phyloP scores from a whole-genome alignment of 2,888 invertebrate genomes.

The Gymnoscelis rufifasciata region DNA sequence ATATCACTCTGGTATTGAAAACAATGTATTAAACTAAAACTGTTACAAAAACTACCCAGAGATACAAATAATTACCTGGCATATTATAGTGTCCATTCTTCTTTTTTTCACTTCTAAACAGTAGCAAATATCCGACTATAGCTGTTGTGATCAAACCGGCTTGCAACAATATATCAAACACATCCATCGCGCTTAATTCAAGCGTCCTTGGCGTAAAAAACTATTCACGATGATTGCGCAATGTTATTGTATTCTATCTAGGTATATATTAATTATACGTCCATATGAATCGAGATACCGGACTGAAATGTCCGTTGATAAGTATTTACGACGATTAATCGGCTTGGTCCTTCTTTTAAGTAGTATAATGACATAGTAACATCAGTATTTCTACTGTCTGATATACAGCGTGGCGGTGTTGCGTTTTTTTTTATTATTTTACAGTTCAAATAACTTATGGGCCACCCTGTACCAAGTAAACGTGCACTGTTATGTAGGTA shows the following conservation, averaged over 20 bases:
- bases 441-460: too few relatives aligned
- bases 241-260: not conserved
- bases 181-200: constrained; percentile 42
- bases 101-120: constrained; percentile 44
- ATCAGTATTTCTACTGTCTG: too few relatives aligned
- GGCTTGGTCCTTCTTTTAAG: too few relatives aligned
- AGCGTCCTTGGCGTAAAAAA: not conserved
- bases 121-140: constrained; percentile 54
- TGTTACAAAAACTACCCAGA: not conserved
- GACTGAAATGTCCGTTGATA: too few relatives aligned
- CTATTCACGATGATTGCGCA: not conserved
- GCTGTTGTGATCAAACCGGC: constrained; percentile 53
- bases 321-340: too few relatives aligned
- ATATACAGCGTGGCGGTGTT: too few relatives aligned
- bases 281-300: not conserved
- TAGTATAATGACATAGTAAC: too few relatives aligned
- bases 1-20: too few relatives aligned
- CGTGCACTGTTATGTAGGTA: too few relatives aligned
- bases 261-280: not conserved
- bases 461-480: too few relatives aligned
- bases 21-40: too few relatives aligned
- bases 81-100: constrained; percentile 44
- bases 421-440: too few relatives aligned
- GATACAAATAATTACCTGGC: constrained; percentile 43
- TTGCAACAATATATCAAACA: constrained; percentile 55